phyloP scores from a whole-genome alignment of 64 coral and sea anemone genomes.

The Pocillopora damicornis region DNA sequence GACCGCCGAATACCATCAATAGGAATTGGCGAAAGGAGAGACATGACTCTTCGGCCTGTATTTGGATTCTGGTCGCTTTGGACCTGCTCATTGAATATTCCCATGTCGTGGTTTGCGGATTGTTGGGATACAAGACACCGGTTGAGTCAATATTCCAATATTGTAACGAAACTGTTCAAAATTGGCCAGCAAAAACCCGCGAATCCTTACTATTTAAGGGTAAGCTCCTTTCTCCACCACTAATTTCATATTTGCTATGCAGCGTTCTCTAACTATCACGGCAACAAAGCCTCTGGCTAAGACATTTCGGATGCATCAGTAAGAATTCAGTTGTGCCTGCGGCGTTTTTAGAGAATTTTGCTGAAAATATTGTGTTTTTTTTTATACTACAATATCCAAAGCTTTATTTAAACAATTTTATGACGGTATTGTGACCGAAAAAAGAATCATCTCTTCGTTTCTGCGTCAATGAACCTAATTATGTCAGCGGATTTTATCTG shows the following conservation, averaged over 20 bases:
- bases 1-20: conserved; percentile 7
- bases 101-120: not conserved
- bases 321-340: too few relatives aligned
- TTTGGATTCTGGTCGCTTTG: not conserved
- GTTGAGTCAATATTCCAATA: not conserved
- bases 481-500: too few relatives aligned
- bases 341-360: too few relatives aligned
- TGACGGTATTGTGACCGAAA: too few relatives aligned
- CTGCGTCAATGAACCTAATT: too few relatives aligned
- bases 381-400: too few relatives aligned
- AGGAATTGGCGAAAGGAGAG: not conserved
- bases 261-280: too few relatives aligned
- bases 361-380: too few relatives aligned
- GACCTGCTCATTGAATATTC: conserved; percentile 1
- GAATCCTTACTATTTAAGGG: not conserved
- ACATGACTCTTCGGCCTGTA: not conserved
- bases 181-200: not conserved
- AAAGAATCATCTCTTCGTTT: too few relatives aligned
- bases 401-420: too few relatives aligned
- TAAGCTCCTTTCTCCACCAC: not conserved
- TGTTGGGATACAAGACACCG: not conserved
- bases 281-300: too few relatives aligned
- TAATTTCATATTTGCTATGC: not conserved
- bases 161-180: not conserved
- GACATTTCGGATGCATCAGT: too few relatives aligned